A percentile compares a stretch with the other conserved stretches of the same genome.
phyloP scores from a whole-genome alignment of 2,113 vertebrate genomes.

The Ctenomys sociabilis region DNA sequence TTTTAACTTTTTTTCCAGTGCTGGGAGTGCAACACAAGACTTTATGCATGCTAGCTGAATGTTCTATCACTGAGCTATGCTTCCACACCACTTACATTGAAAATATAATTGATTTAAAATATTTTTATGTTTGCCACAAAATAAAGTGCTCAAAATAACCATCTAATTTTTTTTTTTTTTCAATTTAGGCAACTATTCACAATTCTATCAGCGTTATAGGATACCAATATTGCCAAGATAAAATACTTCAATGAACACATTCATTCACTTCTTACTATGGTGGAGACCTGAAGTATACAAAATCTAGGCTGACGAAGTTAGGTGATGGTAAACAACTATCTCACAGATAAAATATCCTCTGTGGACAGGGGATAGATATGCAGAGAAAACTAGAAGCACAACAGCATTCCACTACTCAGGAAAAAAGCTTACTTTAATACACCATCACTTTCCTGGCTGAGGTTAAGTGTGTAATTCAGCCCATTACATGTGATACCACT shows the following conservation, averaged over 20 bases:
- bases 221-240: not conserved
- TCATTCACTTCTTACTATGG: not conserved
- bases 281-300: not conserved
- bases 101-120: not conserved
- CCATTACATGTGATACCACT: not conserved
- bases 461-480: not conserved
- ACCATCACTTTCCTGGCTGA: not conserved
- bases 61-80: not conserved
- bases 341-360: not conserved
- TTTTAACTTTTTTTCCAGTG: not conserved
- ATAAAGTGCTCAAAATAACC: not conserved
- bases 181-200: not conserved
- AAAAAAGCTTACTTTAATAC: not conserved
- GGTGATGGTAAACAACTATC: not conserved
- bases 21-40: not conserved
- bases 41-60: not conserved
- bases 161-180: not conserved
- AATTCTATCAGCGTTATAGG: not conserved
- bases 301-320: not conserved
- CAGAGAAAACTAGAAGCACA: not conserved
- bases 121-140: constrained; percentile 19
- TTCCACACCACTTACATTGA: not conserved
- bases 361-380: not conserved
- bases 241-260: not conserved
- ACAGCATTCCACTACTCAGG: not conserved